Percentiles rank a stretch among this genome's conserved stretches.
phyloP scores from a whole-genome alignment of 2,113 vertebrate genomes.

The Mungos mungo region DNA sequence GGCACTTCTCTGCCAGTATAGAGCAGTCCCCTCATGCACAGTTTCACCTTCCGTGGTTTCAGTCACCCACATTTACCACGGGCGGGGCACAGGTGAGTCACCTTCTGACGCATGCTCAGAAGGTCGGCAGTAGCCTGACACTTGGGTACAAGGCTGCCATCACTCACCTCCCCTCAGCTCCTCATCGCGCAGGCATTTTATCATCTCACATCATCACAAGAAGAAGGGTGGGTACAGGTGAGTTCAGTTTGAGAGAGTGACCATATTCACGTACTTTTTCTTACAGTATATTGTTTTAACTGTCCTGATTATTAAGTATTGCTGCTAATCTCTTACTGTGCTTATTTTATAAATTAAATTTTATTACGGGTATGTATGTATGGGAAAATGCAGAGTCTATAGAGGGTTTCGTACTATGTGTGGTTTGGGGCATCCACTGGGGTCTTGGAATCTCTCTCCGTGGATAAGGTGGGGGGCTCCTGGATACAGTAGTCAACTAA shows the following conservation, averaged over 20 bases:
- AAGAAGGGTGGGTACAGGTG: not conserved
- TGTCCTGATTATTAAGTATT: not conserved
- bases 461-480: not conserved
- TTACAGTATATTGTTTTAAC: not conserved
- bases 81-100: not conserved
- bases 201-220: not conserved
- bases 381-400: not conserved
- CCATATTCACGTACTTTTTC: not conserved
- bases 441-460: not conserved
- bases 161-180: not conserved
- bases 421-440: not conserved
- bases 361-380: not conserved
- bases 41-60: not conserved
- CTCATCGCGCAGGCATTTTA: not conserved
- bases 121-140: not conserved
- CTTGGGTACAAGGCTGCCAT: not conserved
- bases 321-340: not conserved
- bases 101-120: not conserved
- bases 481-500: accelerated
- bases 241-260: not conserved
- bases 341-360: not conserved
- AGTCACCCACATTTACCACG: not conserved
- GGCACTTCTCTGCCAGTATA: not conserved
- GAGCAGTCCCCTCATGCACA: not conserved
- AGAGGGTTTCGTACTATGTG: not conserved